Percentiles rank a stretch among this genome's conserved stretches.
These are phyloP conservation scores for Drosophila elegans DNA, from an alignment of 1,140 invertebrate species.

Conservation along the genomic window DNA sequence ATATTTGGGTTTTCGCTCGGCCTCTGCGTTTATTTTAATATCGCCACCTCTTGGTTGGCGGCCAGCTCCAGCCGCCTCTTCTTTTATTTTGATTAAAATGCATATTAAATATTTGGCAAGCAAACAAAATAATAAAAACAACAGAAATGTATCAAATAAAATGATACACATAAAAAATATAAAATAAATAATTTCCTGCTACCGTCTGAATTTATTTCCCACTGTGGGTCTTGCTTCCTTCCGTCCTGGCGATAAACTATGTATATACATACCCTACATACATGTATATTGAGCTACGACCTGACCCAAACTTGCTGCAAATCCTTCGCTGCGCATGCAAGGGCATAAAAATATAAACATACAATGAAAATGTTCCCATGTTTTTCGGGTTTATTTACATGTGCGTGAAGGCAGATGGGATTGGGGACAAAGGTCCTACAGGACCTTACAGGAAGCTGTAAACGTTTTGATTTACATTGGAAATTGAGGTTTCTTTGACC, in stretches of 20 bases:
- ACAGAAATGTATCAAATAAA: conserved; percentile 39
- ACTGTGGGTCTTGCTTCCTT: conserved; percentile 64
- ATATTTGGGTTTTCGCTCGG: conserved; percentile 60
- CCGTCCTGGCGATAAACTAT: conserved; percentile 60
- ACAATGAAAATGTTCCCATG: conserved; percentile 22
- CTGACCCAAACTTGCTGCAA: conserved; percentile 29
- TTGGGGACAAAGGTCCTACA: conserved; percentile 37
- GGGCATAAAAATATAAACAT: conserved; percentile 39
- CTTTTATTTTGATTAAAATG: conserved; percentile 79
- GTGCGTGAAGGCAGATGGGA: conserved; percentile 28
- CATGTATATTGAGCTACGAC: conserved; percentile 28
- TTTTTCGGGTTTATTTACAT: conserved; percentile 60
- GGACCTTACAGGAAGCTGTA: conserved; percentile 60
- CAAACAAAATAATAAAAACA: conserved; percentile 30
- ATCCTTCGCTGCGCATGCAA: conserved; percentile 35
- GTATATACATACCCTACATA: conserved; percentile 23
- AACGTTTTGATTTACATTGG: conserved; percentile 74
- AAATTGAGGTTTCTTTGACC: conserved; percentile 57
- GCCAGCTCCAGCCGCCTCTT: conserved; percentile 13
- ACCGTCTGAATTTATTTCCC: conserved; percentile 60
- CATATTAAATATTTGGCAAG: conserved; percentile 75
- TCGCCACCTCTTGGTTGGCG: conserved; percentile 42
- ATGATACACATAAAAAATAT: conserved; percentile 66
- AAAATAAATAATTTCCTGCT: conserved; percentile 82
- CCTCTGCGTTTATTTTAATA: conserved; percentile 63